Percentiles rank a stretch among this genome's conserved stretches.
These are phyloP conservation scores for Eospalax fontanierii DNA, from an alignment of 2,797 vertebrate species.

Conservation along the genomic window DNA sequence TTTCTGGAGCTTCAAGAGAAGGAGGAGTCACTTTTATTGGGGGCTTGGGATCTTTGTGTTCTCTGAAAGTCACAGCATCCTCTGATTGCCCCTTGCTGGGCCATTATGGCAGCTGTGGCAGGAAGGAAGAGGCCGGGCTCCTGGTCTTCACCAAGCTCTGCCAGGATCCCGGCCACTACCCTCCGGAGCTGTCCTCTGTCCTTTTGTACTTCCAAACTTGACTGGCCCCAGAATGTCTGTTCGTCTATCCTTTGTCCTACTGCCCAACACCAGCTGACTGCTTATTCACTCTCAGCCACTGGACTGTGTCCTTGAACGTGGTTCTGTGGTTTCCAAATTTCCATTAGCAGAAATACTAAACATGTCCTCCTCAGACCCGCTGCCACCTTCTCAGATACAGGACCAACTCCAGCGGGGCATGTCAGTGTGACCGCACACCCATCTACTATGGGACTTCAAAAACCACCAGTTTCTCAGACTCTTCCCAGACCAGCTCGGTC, in stretches of 20 bases:
- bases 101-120: background rate
- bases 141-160: background rate
- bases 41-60: background rate
- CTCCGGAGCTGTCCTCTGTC: background rate
- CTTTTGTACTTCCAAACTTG: background rate
- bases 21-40: background rate
- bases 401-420: background rate
- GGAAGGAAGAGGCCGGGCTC: background rate
- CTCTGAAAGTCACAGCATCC: background rate
- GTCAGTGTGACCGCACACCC: background rate
- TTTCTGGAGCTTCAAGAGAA: slow-evolving; percentile 7
- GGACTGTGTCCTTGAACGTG: too few relatives aligned
- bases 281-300: background rate
- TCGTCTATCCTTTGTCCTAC: background rate
- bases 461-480: background rate
- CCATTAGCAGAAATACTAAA: too few relatives aligned
- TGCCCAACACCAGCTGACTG: background rate
- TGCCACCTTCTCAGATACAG: background rate
- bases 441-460: background rate
- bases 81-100: background rate
- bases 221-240: background rate
- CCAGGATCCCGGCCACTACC: background rate
- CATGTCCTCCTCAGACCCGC: background rate
- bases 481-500: background rate
- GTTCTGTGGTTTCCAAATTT: background rate